Evolutionary conservation across 2,888 invertebrate species (phyloP).

Genomic region (Chymomyza fuscimana): DNA sequence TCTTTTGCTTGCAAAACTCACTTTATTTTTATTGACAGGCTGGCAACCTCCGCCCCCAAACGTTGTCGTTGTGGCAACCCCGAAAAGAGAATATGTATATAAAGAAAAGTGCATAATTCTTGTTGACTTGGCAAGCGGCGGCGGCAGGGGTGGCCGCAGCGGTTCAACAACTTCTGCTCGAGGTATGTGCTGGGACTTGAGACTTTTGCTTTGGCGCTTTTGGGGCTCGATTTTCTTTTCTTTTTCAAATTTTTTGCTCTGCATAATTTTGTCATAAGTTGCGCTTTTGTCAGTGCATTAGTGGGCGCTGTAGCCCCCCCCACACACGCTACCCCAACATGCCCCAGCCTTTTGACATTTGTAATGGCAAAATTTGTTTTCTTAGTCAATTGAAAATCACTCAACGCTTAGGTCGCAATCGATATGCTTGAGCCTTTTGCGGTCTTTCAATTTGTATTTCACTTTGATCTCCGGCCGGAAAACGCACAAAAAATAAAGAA

Average conservation of each 20-base stretch:
- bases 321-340: too few relatives aligned
- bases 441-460: constrained; percentile 60
- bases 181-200: constrained; percentile 41
- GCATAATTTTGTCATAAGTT: constrained; percentile 63
- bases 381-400: constrained; percentile 72
- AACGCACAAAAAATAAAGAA: constrained; percentile 6
- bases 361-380: constrained; percentile 60
- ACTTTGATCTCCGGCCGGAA: constrained; percentile 64
- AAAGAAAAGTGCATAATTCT: constrained; percentile 71
- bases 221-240: constrained; percentile 1
- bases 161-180: constrained; percentile 27
- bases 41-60: neutral
- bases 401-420: constrained; percentile 34
- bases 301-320: constrained; percentile 1
- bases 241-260: constrained; percentile 27
- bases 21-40: constrained; percentile 75
- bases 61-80: neutral
- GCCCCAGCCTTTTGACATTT: neutral
- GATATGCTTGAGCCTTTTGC: constrained; percentile 45
- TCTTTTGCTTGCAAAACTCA: constrained; percentile 47
- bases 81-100: neutral
- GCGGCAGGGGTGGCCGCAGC: neutral
- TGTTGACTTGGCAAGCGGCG: constrained; percentile 43
- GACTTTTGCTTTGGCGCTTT: constrained; percentile 45
- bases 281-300: constrained; percentile 67